Base-by-base conservation (phyloP, 2,888 invertebrate species). In the Volucella inanis region DNA sequence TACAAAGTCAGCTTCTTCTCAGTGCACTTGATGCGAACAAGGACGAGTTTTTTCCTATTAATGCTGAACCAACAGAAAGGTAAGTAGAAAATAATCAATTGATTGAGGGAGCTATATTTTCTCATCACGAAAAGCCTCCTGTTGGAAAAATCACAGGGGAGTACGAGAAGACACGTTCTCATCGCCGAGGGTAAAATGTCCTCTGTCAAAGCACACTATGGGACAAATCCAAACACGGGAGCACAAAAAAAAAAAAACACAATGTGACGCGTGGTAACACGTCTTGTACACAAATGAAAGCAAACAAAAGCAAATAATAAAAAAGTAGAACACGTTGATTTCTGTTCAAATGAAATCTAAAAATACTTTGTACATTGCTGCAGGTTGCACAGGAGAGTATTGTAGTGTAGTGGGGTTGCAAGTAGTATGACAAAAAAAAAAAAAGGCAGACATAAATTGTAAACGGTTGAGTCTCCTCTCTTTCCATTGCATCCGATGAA, bases 231-330 rank as follows among this genome's bases (percentile, higher is more conserved):
- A 55, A 72, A 59, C 71, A 67, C 6, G 1, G 31, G 6, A 6
- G 31, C 31, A 31, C 31, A 31, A 31, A 31, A 31, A 22, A 22
- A 39, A 54, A 59, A 39, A 22, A 41, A 50, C 61, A 61, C 70
- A 81, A 61, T 43, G 75, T 81, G 80, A 72, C 61, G 76, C 67
- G 76, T 85, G 65, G 76, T 68, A 85, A 81, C 71, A 75, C 76
- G 81, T 85, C 80, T 72, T 75, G 75, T 76, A 84, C 84, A 84
- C 75, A 80, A 76, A 83, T 67, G 22, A 59, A 61, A 38, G 9
- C 38, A 55, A 79, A 64, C 68, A 57, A 75, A 67, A 55, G 12
- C 11, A 12, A 8, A 8, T n/a, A 8, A 38, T 41, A 64, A 45
- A 62, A 57, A 39, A 52, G 15, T 45, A 65, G 9, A 31, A 14